Percentiles rank a stretch among this genome's conserved stretches.
phyloP scores from a whole-genome alignment of 1,140 invertebrate genomes.

The Scaptomyza montana region DNA sequence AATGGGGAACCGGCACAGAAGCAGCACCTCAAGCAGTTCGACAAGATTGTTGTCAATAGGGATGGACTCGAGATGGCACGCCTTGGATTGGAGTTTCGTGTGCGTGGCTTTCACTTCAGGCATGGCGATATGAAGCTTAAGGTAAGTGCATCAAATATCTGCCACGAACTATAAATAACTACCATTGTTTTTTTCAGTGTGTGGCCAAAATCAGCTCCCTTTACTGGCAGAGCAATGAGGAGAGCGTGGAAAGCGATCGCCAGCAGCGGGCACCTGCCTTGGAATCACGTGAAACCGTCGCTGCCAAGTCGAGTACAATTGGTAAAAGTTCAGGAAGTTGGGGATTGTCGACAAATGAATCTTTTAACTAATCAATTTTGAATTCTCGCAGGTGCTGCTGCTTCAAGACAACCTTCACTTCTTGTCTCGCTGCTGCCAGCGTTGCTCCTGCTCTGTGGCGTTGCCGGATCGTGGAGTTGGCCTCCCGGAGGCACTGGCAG shows the following conservation, averaged over 20 bases:
- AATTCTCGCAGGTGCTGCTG: constrained; percentile 41
- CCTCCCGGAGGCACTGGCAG: constrained; percentile 40
- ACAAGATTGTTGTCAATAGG: constrained; percentile 72
- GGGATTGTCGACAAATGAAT: not conserved
- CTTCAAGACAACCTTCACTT: constrained; percentile 42
- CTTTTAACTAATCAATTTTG: not conserved
- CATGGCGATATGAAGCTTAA: constrained; percentile 93
- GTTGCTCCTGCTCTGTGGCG: constrained; percentile 46
- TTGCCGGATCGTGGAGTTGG: constrained; percentile 44
- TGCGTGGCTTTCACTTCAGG: constrained; percentile 90
- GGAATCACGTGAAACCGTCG: constrained; percentile 86
- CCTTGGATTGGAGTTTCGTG: constrained; percentile 89
- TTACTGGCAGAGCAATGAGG: constrained; percentile 92
- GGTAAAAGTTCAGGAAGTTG: constrained; percentile 51
- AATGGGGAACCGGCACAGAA: constrained; percentile 91
- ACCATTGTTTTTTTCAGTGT: constrained; percentile 85
- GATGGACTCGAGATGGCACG: constrained; percentile 88
- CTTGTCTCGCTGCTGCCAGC: constrained; percentile 46
- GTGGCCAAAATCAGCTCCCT: constrained; percentile 93
- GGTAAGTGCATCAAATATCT: constrained; percentile 69
- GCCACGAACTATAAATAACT: not conserved
- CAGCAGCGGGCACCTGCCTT: constrained; percentile 87
- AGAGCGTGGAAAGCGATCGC: constrained; percentile 89
- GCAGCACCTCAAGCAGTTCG: constrained; percentile 74
- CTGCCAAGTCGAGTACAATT: constrained; percentile 85